phyloP scores from a whole-genome alignment of 2,888 invertebrate genomes.

The Acanthopleura granulata region DNA sequence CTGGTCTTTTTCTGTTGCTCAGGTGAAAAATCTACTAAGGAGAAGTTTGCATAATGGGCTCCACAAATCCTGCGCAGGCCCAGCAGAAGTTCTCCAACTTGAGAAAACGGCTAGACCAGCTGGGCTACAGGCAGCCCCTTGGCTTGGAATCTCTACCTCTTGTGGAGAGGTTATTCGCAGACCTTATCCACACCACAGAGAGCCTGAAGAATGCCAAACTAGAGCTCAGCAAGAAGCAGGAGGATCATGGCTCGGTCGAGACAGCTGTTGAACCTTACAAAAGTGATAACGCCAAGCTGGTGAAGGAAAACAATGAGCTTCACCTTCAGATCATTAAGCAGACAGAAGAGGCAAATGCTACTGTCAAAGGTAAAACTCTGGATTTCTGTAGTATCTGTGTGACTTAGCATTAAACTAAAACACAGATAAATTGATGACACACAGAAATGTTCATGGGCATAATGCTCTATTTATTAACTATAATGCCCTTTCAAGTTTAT shows the following conservation, averaged over 20 bases:
- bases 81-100: slow-evolving; percentile 71
- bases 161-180: slow-evolving; percentile 84
- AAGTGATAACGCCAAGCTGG: slow-evolving; percentile 69
- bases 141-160: slow-evolving; percentile 82
- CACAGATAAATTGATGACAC: too few species aligned
- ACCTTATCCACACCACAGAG: slow-evolving; percentile 89
- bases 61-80: slow-evolving; percentile 45
- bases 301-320: slow-evolving; percentile 69
- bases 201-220: slow-evolving; percentile 87
- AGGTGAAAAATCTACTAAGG: too few species aligned
- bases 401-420: too few species aligned
- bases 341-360: slow-evolving; percentile 61
- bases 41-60: slow-evolving; percentile 9
- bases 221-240: slow-evolving; percentile 48
- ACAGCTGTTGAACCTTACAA: slow-evolving; percentile 66
- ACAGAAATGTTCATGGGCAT: too few species aligned
- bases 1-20: too few species aligned
- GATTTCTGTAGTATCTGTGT: too few species aligned
- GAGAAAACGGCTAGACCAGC: slow-evolving; percentile 82
- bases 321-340: slow-evolving; percentile 65
- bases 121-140: slow-evolving; percentile 85
- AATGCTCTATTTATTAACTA: too few species aligned
- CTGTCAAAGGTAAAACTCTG: slow-evolving; percentile 54
- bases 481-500: too few species aligned
- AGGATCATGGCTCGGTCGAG: slow-evolving; percentile 39